Evolutionary conservation across 1,140 invertebrate species (phyloP).

Genomic region (Luehdorfia chinensis): DNA sequence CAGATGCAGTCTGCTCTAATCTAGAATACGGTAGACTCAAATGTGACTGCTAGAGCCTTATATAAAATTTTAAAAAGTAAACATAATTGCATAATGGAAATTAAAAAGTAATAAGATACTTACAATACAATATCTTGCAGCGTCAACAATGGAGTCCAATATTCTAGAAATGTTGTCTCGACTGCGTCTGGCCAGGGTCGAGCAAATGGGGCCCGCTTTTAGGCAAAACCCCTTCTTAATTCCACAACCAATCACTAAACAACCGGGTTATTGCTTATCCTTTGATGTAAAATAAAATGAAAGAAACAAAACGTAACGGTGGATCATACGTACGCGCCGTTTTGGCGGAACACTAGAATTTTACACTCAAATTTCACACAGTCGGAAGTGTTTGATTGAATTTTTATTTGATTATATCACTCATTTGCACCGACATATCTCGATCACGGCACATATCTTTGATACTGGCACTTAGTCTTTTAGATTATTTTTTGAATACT

Average conservation of each 20-base stretch:
- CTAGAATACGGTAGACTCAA: slow-evolving; percentile 4
- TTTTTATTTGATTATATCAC: slow-evolving; percentile 65
- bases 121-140: slow-evolving; percentile 76
- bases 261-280: slow-evolving; percentile 63
- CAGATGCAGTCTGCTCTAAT: slow-evolving; percentile 17
- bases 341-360: slow-evolving; percentile 51
- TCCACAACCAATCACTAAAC: slow-evolving; percentile 56
- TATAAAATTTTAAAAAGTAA: neutral
- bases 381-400: slow-evolving; percentile 22
- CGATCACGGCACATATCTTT: slow-evolving; percentile 84
- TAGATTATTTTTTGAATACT: slow-evolving; percentile 40
- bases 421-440: slow-evolving; percentile 82
- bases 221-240: slow-evolving; percentile 42
- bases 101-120: slow-evolving; percentile 38
- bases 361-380: slow-evolving; percentile 36
- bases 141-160: slow-evolving; percentile 72
- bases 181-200: slow-evolving; percentile 67
- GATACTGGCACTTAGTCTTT: slow-evolving; percentile 48
- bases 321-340: slow-evolving; percentile 56
- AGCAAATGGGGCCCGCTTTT: slow-evolving; percentile 36
- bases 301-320: slow-evolving; percentile 71
- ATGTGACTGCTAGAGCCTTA: slow-evolving; percentile 2
- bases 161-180: slow-evolving; percentile 71
- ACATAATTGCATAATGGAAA: neutral
- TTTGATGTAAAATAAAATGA: slow-evolving; percentile 73